phyloP scores from a whole-genome alignment of 35 echinoderm and acorn worm species.

The Strongylocentrotus purpuratus region DNA sequence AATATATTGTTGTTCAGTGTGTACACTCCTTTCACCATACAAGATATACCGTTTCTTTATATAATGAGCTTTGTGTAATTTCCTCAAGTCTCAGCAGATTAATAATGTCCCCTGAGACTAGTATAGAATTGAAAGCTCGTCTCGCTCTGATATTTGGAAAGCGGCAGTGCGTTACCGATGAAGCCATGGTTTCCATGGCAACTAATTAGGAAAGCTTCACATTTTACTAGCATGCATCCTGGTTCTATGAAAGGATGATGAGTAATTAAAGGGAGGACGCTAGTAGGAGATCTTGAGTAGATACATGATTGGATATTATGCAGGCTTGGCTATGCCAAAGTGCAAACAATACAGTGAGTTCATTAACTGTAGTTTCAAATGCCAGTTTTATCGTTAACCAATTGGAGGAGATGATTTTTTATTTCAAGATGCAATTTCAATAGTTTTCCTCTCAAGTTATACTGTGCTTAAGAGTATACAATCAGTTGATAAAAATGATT shows the following conservation, averaged over 20 bases:
- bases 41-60: no score
- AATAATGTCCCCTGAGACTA: background rate
- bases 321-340: background rate
- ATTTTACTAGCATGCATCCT: background rate
- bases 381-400: background rate
- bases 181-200: background rate
- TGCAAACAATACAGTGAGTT: background rate
- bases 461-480: no score
- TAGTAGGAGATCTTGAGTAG: background rate
- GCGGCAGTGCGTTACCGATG: background rate
- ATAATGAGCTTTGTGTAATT: no score
- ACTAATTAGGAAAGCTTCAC: background rate
- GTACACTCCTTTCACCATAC: no score
- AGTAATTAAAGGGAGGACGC: background rate
- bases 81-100: no score
- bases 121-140: background rate
- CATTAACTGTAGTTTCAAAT: background rate
- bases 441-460: no score
- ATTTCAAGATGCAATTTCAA: no score
- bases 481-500: no score
- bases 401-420: no score
- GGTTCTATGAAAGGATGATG: background rate
- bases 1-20: no score
- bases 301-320: background rate
- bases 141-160: background rate